A percentile compares a stretch with the other conserved stretches of the same genome.
phyloP scores from a whole-genome alignment of 2,888 invertebrate genomes.

The Athalia circularis region DNA sequence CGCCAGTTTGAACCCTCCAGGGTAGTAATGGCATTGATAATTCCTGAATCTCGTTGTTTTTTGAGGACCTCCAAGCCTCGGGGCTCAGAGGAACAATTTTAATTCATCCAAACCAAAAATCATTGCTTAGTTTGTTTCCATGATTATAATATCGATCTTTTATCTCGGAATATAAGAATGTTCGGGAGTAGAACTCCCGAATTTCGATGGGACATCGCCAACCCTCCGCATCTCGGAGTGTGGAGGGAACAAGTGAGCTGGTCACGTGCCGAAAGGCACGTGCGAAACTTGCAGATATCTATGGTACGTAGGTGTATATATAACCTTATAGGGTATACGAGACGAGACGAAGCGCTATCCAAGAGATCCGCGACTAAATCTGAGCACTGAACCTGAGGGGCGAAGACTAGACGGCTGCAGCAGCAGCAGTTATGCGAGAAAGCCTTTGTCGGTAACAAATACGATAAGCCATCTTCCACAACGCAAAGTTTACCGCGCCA shows the following conservation, averaged over 20 bases:
- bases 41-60: conserved; percentile 24
- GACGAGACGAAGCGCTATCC: too few relatives aligned
- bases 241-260: conserved; percentile 11
- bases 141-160: too few relatives aligned
- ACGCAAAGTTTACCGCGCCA: conserved; percentile 28
- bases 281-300: conserved; percentile 36
- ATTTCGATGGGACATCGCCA: neutral
- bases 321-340: too few relatives aligned
- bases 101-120: neutral
- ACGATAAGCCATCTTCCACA: conserved; percentile 37
- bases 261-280: conserved; percentile 39
- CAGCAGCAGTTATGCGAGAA: too few relatives aligned
- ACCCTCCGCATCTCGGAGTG: too few relatives aligned
- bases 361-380: conserved; percentile 17
- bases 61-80: neutral
- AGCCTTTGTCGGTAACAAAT: conserved; percentile 35
- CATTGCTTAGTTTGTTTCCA: too few relatives aligned
- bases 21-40: conserved; percentile 17
- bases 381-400: conserved; percentile 22
- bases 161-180: too few relatives aligned
- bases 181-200: too few relatives aligned
- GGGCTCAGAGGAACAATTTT: neutral
- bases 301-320: too few relatives aligned
- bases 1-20: neutral
- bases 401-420: neutral